Conservation (phyloP, 2,113 vertebrate species). For the Furnarius figulus region DNA sequence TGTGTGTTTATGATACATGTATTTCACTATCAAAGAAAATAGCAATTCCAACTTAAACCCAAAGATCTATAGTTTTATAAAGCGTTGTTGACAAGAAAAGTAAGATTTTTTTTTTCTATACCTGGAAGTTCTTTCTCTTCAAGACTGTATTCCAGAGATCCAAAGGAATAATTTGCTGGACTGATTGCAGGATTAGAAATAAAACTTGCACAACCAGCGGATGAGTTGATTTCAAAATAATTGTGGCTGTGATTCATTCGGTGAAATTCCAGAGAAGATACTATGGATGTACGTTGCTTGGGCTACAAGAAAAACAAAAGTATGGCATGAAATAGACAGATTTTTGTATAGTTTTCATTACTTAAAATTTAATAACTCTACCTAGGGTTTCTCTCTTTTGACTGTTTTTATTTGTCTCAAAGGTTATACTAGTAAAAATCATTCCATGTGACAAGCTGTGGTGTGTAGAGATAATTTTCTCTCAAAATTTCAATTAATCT, state of each 20-base stretch:
- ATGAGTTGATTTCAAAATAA: slow-evolving; percentile 92
- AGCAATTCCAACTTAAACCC: not conserved
- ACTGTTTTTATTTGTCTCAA: not conserved
- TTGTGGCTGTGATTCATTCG: slow-evolving; percentile 90
- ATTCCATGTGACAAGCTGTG: not conserved
- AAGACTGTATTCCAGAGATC: slow-evolving; percentile 78
- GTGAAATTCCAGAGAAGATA: slow-evolving; percentile 92
- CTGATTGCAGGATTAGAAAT: slow-evolving; percentile 86
- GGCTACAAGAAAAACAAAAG: slow-evolving; percentile 78
- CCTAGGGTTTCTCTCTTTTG: not conserved
- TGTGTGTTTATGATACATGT: not conserved
- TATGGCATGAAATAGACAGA: slow-evolving; percentile 23
- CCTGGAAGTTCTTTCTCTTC: slow-evolving; percentile 81
- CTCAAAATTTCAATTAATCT: not conserved
- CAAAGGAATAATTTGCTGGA: slow-evolving; percentile 82
- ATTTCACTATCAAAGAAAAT: not conserved
- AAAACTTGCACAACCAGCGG: slow-evolving; percentile 87
- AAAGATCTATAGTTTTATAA: not conserved
- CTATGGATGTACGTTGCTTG: slow-evolving; percentile 93
- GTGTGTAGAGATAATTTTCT: not conserved
- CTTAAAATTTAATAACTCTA: not conserved
- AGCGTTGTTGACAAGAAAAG: not conserved
- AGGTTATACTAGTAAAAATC: not conserved
- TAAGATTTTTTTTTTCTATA: slow-evolving; percentile 48
- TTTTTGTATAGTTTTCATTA: not conserved